phyloP scores from a whole-genome alignment of 1,140 invertebrate species.

The Microvelia longipes region DNA sequence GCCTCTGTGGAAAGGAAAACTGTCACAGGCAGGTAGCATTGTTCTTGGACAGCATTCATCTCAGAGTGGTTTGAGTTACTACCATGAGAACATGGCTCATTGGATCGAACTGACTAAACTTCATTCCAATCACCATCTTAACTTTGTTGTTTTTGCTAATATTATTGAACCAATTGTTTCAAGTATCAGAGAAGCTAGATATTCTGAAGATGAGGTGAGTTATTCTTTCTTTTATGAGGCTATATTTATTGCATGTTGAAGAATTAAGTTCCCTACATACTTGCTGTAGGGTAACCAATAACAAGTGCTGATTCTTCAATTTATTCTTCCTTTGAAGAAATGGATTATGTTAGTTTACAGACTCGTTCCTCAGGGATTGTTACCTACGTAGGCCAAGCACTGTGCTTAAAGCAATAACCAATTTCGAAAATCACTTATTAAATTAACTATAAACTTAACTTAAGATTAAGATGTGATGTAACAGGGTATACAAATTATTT shows the following conservation, averaged over 20 bases:
- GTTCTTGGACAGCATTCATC: constrained; percentile 81
- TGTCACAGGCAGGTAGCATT: constrained; percentile 25
- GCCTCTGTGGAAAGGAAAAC: neutral
- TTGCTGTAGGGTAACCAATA: too few relatives aligned
- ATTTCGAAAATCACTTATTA: too few relatives aligned
- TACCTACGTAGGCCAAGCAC: too few relatives aligned
- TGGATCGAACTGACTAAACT: constrained; percentile 59
- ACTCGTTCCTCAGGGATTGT: too few relatives aligned
- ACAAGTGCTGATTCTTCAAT: too few relatives aligned
- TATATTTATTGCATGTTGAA: neutral
- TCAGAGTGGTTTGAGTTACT: constrained; percentile 64
- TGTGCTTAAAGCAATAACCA: too few relatives aligned
- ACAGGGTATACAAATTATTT: too few relatives aligned
- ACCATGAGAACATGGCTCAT: constrained; percentile 48
- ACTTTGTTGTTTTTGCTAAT: constrained; percentile 52
- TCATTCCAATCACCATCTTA: constrained; percentile 57
- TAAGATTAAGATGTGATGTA: too few relatives aligned
- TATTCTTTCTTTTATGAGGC: neutral
- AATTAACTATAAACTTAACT: too few relatives aligned
- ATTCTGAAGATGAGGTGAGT: constrained; percentile 46
- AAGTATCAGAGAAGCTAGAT: constrained; percentile 42
- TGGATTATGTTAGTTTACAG: too few relatives aligned
- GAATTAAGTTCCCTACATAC: too few relatives aligned
- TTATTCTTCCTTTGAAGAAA: too few relatives aligned
- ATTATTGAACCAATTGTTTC: constrained; percentile 46